Evolutionary conservation across 2,888 invertebrate species (phyloP), one percentile per base, ranked within the genome.

Genomic region (Pseudolycoriella hygida): DNA sequence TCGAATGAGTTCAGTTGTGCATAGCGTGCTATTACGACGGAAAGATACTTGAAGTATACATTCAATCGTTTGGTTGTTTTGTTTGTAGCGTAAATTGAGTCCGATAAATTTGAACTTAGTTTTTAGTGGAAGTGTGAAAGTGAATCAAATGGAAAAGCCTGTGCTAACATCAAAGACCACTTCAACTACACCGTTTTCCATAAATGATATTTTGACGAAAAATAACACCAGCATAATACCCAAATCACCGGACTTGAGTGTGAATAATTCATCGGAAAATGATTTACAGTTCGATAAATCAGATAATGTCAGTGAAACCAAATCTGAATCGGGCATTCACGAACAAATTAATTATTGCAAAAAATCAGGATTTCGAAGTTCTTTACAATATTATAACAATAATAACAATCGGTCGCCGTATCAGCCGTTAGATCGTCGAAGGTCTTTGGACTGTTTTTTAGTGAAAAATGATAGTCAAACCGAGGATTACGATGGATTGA

Each of bases 131-230:
- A 32, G 6, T 14, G 34, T 25, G 32, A 30, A 30, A 30, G 30
- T 30, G 30, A 30, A 30, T 10, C 8, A 30, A 38, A 43, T 43
- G 44, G 39, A 44, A 12, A 37, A 38, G 3, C 15, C 17, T 17
- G 17, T 40, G 12, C 34, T 48, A 17, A 38, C 48, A 18, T 53
- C 59, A 14, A 59, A 56, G 50, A 63, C 71, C 8, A 80, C 80
- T 10, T 80, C 80, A 50, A 63, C 71, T 10, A 80, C 80, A 10
- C 80, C 80, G 31, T 80, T 80, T 62, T 80, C 79, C 10, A 80
- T 80, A 46, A 79, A 80, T 54, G 80, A 80, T 55, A 80, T 80
- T 58, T 61, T 80, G 56, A 76, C 75, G n/a, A 57, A 64, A 38
- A 60, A 56, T 38, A 61, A 58, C 45, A 56, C 53, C 4, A 51